Evolutionary conservation across 1,140 invertebrate genomes (phyloP).

Genomic region (Thalassaphorura encarpata): DNA sequence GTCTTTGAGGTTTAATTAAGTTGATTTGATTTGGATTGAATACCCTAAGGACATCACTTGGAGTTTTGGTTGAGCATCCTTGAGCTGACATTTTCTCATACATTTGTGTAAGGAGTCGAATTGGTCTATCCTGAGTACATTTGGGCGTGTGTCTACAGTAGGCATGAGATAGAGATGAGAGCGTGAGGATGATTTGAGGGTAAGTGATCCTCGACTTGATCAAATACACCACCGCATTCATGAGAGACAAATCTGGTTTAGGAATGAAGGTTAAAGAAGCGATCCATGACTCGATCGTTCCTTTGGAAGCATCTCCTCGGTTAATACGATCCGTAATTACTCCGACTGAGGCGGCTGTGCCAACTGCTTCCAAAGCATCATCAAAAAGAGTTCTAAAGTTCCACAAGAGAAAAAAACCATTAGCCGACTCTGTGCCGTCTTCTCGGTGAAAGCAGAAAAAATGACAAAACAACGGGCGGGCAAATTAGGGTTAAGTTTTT

Average conservation of each 20-base stretch:
- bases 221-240: constrained; percentile 37
- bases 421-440: too few relatives aligned
- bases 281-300: constrained; percentile 41
- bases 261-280: constrained; percentile 41
- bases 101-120: constrained; percentile 16
- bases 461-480: too few relatives aligned
- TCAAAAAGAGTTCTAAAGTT: constrained; percentile 32
- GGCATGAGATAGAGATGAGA: constrained; percentile 40
- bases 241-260: constrained; percentile 39
- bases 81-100: constrained; percentile 16
- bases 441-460: too few relatives aligned
- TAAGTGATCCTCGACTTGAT: constrained; percentile 32
- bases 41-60: constrained; percentile 24
- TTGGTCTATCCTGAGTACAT: constrained; percentile 32
- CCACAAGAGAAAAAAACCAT: neutral
- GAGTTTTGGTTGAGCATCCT: constrained; percentile 14
- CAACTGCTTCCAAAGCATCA: constrained; percentile 42
- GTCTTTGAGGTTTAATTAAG: neutral
- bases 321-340: constrained; percentile 40
- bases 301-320: constrained; percentile 16
- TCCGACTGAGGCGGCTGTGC: constrained; percentile 37
- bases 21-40: neutral
- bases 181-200: constrained; percentile 38
- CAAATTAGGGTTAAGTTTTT: too few relatives aligned
- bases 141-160: constrained; percentile 37